A percentile compares a stretch with the other conserved stretches of the same genome.
These are phyloP conservation scores for Tinea pellionella DNA, from an alignment of 2,888 invertebrate species.

Conservation along the genomic window DNA sequence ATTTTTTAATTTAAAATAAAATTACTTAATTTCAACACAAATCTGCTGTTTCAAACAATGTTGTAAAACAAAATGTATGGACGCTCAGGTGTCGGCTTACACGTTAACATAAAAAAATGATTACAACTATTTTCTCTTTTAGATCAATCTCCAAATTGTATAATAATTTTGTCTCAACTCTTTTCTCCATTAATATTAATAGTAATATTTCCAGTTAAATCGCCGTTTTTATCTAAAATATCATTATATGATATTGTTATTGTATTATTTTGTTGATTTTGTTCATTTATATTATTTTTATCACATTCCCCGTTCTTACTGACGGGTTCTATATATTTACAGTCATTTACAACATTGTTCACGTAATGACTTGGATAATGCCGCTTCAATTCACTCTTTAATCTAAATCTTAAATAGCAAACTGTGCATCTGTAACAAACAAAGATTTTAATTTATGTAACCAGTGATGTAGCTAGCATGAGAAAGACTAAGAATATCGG, in stretches of 20 bases:
- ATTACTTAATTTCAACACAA: too few species aligned
- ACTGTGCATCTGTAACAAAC: conserved; percentile 46
- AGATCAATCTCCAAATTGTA: too few species aligned
- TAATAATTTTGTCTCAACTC: too few species aligned
- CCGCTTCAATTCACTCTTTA: conserved; percentile 48
- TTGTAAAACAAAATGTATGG: too few species aligned
- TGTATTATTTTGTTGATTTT: conserved; percentile 16
- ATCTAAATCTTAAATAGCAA: conserved; percentile 46
- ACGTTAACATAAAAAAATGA: too few species aligned
- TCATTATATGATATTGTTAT: conserved; percentile 43
- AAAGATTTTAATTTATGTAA: neutral
- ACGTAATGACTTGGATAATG: conserved; percentile 57
- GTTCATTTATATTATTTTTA: neutral
- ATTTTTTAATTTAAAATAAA: too few species aligned
- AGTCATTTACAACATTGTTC: conserved; percentile 13
- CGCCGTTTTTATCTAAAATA: conserved; percentile 31
- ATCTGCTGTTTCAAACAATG: too few species aligned
- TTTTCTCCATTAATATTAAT: conserved; percentile 27
- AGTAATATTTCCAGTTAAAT: conserved; percentile 39
- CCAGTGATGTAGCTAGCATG: too few species aligned
- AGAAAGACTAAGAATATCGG: too few species aligned
- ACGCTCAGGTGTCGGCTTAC: too few species aligned
- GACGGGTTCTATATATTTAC: neutral
- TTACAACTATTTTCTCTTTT: too few species aligned
- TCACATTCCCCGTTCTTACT: too few species aligned